Evolutionary conservation across 2,113 vertebrate species (phyloP).

Genomic region (Holacanthus passer): DNA sequence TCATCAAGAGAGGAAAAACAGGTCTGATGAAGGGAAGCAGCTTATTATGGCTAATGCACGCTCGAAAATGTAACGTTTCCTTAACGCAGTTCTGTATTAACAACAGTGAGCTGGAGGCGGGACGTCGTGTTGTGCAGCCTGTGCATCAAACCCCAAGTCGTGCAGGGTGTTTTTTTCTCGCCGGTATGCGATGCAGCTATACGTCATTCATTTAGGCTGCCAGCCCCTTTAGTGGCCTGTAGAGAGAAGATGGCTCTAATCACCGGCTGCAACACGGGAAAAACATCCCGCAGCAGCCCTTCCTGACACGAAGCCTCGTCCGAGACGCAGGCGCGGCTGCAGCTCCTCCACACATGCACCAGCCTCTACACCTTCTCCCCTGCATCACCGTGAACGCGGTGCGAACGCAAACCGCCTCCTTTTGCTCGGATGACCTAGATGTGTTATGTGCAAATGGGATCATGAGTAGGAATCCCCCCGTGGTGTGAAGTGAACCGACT

Average conservation of each 20-base stretch:
- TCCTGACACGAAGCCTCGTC: slow-evolving; percentile 63
- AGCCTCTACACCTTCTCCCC: background rate
- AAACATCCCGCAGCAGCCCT: slow-evolving; percentile 73
- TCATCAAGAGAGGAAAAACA: too few species aligned
- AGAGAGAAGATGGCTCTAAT: slow-evolving; percentile 77
- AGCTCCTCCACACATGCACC: slow-evolving; percentile 23
- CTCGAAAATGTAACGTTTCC: background rate
- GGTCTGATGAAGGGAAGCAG: slow-evolving; percentile 8
- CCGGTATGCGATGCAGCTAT: slow-evolving; percentile 65
- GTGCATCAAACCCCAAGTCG: slow-evolving; percentile 36
- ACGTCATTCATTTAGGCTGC: slow-evolving; percentile 78
- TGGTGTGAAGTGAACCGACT: slow-evolving; percentile 20
- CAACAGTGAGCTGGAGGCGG: background rate
- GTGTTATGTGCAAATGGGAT: slow-evolving; percentile 42
- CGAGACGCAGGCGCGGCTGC: slow-evolving; percentile 54
- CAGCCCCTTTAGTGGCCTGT: slow-evolving; percentile 65
- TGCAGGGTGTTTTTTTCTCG: slow-evolving; percentile 41
- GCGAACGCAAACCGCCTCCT: background rate
- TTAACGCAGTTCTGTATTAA: background rate
- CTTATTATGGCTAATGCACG: slow-evolving; percentile 1
- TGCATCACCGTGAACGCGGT: slow-evolving; percentile 30
- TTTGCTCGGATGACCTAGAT: slow-evolving; percentile 66
- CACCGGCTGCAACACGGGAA: slow-evolving; percentile 73
- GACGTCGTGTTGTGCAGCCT: slow-evolving; percentile 21
- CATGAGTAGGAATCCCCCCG: slow-evolving; percentile 60